Base-by-base conservation (phyloP, 1,140 invertebrate genomes). In the Apis florea region DNA sequence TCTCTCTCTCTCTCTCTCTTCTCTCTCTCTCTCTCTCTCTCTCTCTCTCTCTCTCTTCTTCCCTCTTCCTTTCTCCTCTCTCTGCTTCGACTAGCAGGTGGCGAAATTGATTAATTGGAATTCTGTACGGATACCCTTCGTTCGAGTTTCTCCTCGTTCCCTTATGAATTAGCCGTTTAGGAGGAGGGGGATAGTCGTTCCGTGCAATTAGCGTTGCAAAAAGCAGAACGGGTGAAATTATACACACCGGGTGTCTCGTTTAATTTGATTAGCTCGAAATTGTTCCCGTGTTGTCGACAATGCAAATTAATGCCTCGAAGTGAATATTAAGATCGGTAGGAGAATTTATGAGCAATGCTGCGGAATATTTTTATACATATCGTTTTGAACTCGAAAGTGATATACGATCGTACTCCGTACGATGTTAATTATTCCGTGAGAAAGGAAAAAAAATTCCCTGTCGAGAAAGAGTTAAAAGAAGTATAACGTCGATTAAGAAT, bases 51-150 rank as follows among this genome's bases (percentile, higher is more conserved):
- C 17, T 8, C 2, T 26, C 15, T 0, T 19, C 19, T 26, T 1
- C 15, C 2, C 8, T 21, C 17, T 11, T 13, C 2, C 0, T 2
- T 10, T 24, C 13, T 10, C 26, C n/a, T 69, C 4, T 12, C 19
- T 71, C n/a, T 63, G 49, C 51, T 4, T 54, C 31, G 11, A 13
- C 31, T 58, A 15, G 8, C 19, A 78, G 15, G 12, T 58, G 10
- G 24, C 31, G n/a, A 80, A 81, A 81, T 75, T 59, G 73, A 75
- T 75, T 76, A 81, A 74, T 75, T 68, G 56, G 53, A 74, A 68
- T 81, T 76, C 53, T 24, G 47, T 31, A 64, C 63, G 72, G 47
- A 71, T 61, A 71, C 17, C 12, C n/a, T 54, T 9, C n/a, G 58
- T 51, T 24, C 31, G 24, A 11, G 31, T 70, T n/a, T 21, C 78